These are phyloP conservation scores for Scaptomyza flava DNA, from an alignment of 2,888 invertebrate species.

Conservation along the genomic window DNA sequence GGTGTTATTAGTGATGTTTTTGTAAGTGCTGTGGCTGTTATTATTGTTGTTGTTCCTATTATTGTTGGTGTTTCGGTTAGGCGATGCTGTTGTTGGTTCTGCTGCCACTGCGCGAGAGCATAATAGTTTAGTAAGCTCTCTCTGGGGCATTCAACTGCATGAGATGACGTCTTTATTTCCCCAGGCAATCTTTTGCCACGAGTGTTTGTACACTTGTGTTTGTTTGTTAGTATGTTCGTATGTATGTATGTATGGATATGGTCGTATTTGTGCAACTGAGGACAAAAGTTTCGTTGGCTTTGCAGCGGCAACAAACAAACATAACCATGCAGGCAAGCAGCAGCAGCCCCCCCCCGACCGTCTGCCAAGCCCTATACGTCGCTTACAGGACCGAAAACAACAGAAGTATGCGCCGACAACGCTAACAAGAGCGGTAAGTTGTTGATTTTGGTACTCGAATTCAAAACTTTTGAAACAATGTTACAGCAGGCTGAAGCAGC, in stretches of 20 bases:
- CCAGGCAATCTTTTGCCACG: slow-evolving; percentile 75
- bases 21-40: slow-evolving; percentile 38
- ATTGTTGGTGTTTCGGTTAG: slow-evolving; percentile 54
- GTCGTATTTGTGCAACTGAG: slow-evolving; percentile 71
- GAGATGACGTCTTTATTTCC: slow-evolving; percentile 80
- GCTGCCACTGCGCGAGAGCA: slow-evolving; percentile 53
- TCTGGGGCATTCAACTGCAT: slow-evolving; percentile 77
- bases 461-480: slow-evolving; percentile 59
- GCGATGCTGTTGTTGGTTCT: slow-evolving; percentile 51
- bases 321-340: slow-evolving; percentile 36
- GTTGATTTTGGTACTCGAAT: slow-evolving; percentile 79
- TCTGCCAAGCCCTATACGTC: slow-evolving; percentile 39
- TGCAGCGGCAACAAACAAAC: slow-evolving; percentile 74
- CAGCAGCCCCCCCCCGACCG: slow-evolving; percentile 14
- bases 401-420: slow-evolving; percentile 34
- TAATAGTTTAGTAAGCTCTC: slow-evolving; percentile 81
- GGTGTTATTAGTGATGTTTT: slow-evolving; percentile 69
- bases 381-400: slow-evolving; percentile 43
- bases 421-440: slow-evolving; percentile 64
- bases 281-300: slow-evolving; percentile 79
- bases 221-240: slow-evolving; percentile 26
- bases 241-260: slow-evolving; percentile 22
- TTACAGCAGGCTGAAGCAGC: slow-evolving; percentile 23
- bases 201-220: slow-evolving; percentile 72
- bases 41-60: slow-evolving; percentile 37